Evolutionary conservation across 1,140 invertebrate genomes (phyloP).

Genomic region (Brachionus manjavacas): DNA sequence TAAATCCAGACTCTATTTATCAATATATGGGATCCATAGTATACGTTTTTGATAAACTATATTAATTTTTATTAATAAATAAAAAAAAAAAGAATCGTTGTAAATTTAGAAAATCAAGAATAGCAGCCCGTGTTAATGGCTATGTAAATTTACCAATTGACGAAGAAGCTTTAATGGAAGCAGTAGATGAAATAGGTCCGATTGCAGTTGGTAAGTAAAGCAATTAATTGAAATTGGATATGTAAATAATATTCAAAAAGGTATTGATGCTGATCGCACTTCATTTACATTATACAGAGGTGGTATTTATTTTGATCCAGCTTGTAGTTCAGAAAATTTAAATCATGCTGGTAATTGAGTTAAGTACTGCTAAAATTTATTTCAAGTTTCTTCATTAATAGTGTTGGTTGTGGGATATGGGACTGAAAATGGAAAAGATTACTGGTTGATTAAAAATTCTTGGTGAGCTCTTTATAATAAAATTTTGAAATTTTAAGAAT

Average conservation of each 20-base stretch:
- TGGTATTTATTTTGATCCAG: conserved; percentile 82
- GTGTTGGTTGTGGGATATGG: conserved; percentile 76
- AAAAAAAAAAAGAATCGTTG: neutral
- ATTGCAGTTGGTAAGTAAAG: conserved; percentile 22
- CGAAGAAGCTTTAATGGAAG: conserved; percentile 33
- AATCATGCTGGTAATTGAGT: conserved; percentile 73
- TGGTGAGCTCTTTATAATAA: neutral
- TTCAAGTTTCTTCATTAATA: neutral
- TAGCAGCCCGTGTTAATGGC: neutral
- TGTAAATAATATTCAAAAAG: neutral
- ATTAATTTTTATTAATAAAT: neutral
- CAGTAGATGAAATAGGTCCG: conserved; percentile 33
- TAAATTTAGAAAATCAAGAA: neutral
- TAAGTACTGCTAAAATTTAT: neutral
- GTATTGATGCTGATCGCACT: conserved; percentile 25
- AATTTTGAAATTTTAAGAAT: neutral
- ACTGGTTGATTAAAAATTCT: conserved; percentile 49
- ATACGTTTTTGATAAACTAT: neutral
- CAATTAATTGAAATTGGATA: neutral
- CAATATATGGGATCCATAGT: conserved; percentile 2
- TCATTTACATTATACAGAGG: conserved; percentile 50
- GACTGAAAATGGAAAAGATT: conserved; percentile 68
- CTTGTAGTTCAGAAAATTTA: conserved; percentile 68
- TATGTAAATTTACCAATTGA: neutral
- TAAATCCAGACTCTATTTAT: conserved; percentile 34